phyloP scores from a whole-genome alignment of 2,797 vertebrate genomes.

The Sebastes jordani region DNA sequence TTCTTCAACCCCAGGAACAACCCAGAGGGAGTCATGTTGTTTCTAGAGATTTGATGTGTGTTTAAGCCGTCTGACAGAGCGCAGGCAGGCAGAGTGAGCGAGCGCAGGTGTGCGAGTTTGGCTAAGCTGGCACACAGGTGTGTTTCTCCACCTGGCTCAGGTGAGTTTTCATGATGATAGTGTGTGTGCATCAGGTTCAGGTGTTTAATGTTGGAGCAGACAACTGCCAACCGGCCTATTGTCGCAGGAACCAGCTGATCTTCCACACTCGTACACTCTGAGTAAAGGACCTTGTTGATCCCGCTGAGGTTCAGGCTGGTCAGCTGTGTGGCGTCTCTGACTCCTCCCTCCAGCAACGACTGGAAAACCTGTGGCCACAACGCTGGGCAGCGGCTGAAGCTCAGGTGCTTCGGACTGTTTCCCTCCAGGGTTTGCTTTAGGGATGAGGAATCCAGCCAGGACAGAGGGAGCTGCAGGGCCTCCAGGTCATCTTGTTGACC shows the following conservation, averaged over 20 bases:
- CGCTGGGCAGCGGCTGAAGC: slow-evolving; percentile 91
- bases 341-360: slow-evolving; percentile 80
- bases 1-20: slow-evolving; percentile 88
- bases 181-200: slow-evolving; percentile 96
- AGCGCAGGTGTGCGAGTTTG: slow-evolving; percentile 83
- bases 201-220: slow-evolving; percentile 87
- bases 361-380: slow-evolving; percentile 89
- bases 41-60: slow-evolving; percentile 26
- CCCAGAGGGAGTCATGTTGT: slow-evolving; percentile 48
- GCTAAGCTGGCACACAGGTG: slow-evolving; percentile 91
- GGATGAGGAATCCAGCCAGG: slow-evolving; percentile 90
- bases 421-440: slow-evolving; percentile 89
- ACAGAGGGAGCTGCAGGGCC: slow-evolving; percentile 92
- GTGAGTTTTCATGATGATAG: slow-evolving; percentile 84
- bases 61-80: slow-evolving; percentile 82
- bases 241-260: slow-evolving; percentile 88
- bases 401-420: slow-evolving; percentile 91
- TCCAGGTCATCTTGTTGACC: slow-evolving; percentile 86
- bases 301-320: slow-evolving; percentile 93
- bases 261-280: slow-evolving; percentile 85
- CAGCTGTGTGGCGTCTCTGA: slow-evolving; percentile 86
- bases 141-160: slow-evolving; percentile 70
- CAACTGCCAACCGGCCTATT: slow-evolving; percentile 83
- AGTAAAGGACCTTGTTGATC: slow-evolving; percentile 87
- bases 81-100: slow-evolving; percentile 91